Conservation (phyloP, 2,888 invertebrate genomes). For the Proisotoma minuta region DNA sequence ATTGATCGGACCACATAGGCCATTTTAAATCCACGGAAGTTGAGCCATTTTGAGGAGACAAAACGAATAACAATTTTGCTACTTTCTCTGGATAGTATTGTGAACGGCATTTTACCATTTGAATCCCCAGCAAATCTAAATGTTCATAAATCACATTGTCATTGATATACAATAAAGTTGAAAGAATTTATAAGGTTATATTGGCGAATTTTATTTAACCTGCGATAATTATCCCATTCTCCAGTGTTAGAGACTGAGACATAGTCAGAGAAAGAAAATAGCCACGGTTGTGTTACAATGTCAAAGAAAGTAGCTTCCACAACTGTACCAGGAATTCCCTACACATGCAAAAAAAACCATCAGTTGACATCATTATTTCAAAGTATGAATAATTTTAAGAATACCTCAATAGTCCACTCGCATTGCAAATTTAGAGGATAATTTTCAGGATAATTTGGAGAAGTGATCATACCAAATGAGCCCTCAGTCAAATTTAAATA, state of each 20-base stretch:
- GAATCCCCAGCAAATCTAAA: constrained; percentile 41
- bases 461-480: constrained; percentile 32
- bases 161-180: background rate
- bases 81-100: constrained; percentile 33
- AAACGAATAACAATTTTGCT: constrained; percentile 35
- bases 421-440: constrained; percentile 34
- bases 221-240: constrained; percentile 33
- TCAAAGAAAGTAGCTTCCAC: constrained; percentile 42
- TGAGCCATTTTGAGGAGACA: constrained; percentile 32
- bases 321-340: constrained; percentile 40
- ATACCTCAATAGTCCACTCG: constrained; percentile 41
- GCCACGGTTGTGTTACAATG: constrained; percentile 41
- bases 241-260: constrained; percentile 36
- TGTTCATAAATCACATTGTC: background rate
- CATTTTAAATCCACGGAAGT: constrained; percentile 43
- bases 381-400: background rate
- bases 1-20: constrained; percentile 34
- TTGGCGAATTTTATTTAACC: background rate
- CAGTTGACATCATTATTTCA: too few relatives aligned
- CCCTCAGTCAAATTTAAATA: constrained; percentile 33
- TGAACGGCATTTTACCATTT: constrained; percentile 39
- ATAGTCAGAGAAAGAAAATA: constrained; percentile 38
- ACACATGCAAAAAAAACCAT: constrained; percentile 5
- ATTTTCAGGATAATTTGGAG: constrained; percentile 40
- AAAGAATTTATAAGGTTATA: background rate